phyloP scores from a whole-genome alignment of 2,888 invertebrate genomes.

The Mythimna impura region DNA sequence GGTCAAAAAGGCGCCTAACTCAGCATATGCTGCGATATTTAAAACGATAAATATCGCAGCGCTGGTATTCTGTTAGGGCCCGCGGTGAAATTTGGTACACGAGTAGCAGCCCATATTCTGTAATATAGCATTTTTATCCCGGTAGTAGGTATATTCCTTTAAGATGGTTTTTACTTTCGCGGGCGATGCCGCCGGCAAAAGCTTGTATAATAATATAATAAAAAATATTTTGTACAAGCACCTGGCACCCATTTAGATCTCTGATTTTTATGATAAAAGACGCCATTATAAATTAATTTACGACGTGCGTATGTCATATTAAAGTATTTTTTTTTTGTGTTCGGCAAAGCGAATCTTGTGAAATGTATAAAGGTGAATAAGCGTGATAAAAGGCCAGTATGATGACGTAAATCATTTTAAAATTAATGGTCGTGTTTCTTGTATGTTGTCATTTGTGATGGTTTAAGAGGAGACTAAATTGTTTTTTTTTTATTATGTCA shows the following conservation, averaged over 20 bases:
- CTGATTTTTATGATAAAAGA: conserved; percentile 40
- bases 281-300: conserved; percentile 55
- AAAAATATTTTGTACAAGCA: not conserved
- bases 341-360: conserved; percentile 35
- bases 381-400: conserved; percentile 46
- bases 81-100: no score
- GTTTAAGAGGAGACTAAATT: conserved; percentile 10
- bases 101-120: no score
- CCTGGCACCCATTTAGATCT: conserved; percentile 17
- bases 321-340: conserved; percentile 55
- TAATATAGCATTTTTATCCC: no score
- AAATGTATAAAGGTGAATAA: conserved; percentile 55
- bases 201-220: not conserved
- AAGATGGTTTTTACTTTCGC: no score
- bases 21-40: no score
- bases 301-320: conserved; percentile 39
- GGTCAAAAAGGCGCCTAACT: no score
- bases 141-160: no score
- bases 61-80: no score
- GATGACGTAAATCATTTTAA: conserved; percentile 54
- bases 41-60: no score
- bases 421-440: conserved; percentile 44
- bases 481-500: conserved; percentile 4
- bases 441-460: conserved; percentile 28
- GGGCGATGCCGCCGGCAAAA: no score